Evolutionary conservation across 2,888 invertebrate species (phyloP).

Genomic region (Nezara viridula): DNA sequence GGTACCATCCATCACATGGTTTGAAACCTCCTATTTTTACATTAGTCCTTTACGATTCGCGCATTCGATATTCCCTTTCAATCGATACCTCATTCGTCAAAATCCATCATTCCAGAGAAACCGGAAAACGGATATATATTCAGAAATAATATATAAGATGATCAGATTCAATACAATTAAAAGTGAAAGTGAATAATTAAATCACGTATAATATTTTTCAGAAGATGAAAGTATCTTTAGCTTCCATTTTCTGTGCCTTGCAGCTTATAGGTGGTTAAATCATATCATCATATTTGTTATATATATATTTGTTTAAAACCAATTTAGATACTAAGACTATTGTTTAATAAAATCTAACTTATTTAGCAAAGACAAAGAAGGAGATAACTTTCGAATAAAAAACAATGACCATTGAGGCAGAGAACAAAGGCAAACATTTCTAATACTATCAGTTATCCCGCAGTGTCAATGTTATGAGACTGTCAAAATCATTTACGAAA

Average conservation of each 20-base stretch:
- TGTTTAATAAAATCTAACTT: neutral
- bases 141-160: too few species aligned
- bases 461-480: neutral
- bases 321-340: neutral
- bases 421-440: conserved; percentile 38
- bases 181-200: neutral
- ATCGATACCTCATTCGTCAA: too few species aligned
- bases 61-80: too few species aligned
- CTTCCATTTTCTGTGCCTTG: neutral
- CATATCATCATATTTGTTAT: neutral
- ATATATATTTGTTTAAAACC: neutral
- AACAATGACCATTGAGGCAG: conserved; percentile 11
- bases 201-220: neutral
- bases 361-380: conserved; percentile 3
- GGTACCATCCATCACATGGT: too few species aligned
- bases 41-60: too few species aligned
- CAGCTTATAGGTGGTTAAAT: neutral
- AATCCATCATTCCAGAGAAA: too few species aligned
- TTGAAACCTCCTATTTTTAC: too few species aligned
- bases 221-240: neutral
- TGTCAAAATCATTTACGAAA: neutral
- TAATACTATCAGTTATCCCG: neutral
- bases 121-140: too few species aligned
- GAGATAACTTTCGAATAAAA: conserved; percentile 20
- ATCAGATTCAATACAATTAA: neutral